Percentiles rank a stretch among this genome's conserved stretches.
Evolutionary conservation across 2,888 invertebrate genomes (phyloP).

Genomic region (Mimas tiliae): DNA sequence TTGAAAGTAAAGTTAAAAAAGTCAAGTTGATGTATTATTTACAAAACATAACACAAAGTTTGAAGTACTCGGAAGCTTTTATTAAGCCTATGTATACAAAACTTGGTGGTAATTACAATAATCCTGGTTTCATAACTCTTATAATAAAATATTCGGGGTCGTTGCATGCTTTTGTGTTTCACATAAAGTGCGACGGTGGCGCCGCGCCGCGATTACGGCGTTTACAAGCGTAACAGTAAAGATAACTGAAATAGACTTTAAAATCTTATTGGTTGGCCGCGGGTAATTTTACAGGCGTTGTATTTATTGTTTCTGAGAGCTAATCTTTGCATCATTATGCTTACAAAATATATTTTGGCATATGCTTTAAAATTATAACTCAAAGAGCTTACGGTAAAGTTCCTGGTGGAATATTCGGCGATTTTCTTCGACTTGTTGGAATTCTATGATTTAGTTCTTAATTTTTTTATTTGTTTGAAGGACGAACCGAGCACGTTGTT

Average conservation of each 20-base stretch:
- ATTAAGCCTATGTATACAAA: not conserved
- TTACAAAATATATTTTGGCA: not conserved
- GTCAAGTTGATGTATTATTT: not conserved
- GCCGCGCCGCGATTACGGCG: conserved; percentile 38
- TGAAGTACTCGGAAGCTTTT: not conserved
- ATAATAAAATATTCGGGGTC: conserved; percentile 36
- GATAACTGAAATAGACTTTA: conserved; percentile 56
- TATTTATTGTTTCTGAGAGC: conserved; percentile 26
- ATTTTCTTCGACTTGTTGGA: too few species aligned
- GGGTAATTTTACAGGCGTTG: conserved; percentile 33
- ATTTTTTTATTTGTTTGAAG: too few species aligned
- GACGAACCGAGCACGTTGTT: too few species aligned
- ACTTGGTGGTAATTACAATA: conserved; percentile 6
- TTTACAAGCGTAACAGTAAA: conserved; percentile 49
- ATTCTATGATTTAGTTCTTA: too few species aligned
- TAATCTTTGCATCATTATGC: conserved; percentile 23
- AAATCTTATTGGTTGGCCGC: conserved; percentile 56
- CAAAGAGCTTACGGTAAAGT: not conserved
- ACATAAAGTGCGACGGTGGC: conserved; percentile 39
- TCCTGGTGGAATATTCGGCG: too few species aligned
- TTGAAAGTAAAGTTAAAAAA: too few species aligned
- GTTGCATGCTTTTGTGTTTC: conserved; percentile 48
- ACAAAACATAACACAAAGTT: not conserved
- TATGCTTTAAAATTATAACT: not conserved
- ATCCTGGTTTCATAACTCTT: conserved; percentile 32